A percentile compares a stretch with the other conserved stretches of the same genome.
phyloP scores from a whole-genome alignment of 37 sponge, comb jelly and placozoan species.

The Halichondria panicea region DNA sequence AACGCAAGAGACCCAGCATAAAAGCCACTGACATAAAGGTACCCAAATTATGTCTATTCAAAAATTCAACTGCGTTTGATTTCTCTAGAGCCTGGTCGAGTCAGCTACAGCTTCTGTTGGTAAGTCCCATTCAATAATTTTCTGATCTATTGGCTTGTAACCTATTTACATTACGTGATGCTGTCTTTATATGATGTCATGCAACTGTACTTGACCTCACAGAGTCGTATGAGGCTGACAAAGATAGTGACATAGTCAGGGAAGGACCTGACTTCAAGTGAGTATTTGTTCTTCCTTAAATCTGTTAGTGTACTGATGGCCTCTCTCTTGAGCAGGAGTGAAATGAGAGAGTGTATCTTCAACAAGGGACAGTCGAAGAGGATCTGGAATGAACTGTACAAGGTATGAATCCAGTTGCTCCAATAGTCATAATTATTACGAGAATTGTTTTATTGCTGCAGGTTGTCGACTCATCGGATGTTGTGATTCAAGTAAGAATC shows the following conservation, averaged over 20 bases:
- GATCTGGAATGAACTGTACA: constrained; percentile 97
- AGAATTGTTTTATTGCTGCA: constrained; percentile 2
- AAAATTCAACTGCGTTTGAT: background rate
- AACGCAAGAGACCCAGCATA: constrained; percentile 83
- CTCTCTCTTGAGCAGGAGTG: constrained; percentile 50
- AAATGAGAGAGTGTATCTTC: constrained; percentile 85
- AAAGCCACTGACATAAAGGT: constrained; percentile 71
- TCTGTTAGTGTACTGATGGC: background rate
- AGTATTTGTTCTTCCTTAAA: constrained; percentile 9
- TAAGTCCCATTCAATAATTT: no score
- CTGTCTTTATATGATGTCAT: background rate
- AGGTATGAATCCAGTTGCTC: constrained; percentile 71
- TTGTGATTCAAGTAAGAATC: constrained; percentile 78
- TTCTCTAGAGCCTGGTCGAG: background rate
- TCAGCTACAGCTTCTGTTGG: background rate
- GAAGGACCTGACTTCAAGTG: constrained; percentile 71
- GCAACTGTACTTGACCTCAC: no score
- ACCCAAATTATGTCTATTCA: background rate
- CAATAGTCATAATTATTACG: background rate
- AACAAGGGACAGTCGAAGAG: constrained; percentile 93
- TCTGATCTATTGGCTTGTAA: no score
- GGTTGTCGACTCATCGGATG: constrained; percentile 90
- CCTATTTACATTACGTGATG: background rate
- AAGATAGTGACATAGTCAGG: constrained; percentile 59
- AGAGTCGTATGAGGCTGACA: constrained; percentile 54